Evolutionary conservation across 2,797 vertebrate genomes (phyloP).

Genomic region (Zalophus californianus): DNA sequence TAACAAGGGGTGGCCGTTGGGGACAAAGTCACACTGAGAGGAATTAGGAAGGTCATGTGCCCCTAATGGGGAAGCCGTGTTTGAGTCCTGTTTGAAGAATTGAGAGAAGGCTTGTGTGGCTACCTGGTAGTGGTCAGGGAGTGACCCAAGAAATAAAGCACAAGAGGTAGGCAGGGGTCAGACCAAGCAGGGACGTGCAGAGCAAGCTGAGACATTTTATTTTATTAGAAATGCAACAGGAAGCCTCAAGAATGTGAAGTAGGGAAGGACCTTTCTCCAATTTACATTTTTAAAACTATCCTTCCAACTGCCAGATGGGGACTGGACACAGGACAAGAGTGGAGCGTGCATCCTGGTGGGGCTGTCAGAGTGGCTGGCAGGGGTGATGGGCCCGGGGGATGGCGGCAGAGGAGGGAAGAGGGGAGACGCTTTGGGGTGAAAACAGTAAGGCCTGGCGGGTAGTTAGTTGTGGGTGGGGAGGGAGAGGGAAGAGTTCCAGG

Average conservation of each 20-base stretch:
- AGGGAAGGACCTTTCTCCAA: background rate
- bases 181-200: background rate
- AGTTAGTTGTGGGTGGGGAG: background rate
- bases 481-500: background rate
- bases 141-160: background rate
- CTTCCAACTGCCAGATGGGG: background rate
- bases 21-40: background rate
- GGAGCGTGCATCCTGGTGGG: background rate
- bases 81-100: background rate
- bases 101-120: background rate
- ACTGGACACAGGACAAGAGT: background rate
- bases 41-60: background rate
- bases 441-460: background rate
- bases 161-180: too few relatives aligned
- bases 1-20: background rate
- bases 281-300: background rate
- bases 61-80: background rate
- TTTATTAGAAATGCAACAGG: background rate
- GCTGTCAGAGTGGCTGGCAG: accelerated
- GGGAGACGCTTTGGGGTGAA: background rate
- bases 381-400: accelerated
- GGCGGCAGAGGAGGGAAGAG: background rate
- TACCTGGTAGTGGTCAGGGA: background rate
- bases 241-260: background rate
- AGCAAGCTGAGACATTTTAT: background rate